phyloP scores from a whole-genome alignment of 2,113 vertebrate species.

The Nesogale talazaci region DNA sequence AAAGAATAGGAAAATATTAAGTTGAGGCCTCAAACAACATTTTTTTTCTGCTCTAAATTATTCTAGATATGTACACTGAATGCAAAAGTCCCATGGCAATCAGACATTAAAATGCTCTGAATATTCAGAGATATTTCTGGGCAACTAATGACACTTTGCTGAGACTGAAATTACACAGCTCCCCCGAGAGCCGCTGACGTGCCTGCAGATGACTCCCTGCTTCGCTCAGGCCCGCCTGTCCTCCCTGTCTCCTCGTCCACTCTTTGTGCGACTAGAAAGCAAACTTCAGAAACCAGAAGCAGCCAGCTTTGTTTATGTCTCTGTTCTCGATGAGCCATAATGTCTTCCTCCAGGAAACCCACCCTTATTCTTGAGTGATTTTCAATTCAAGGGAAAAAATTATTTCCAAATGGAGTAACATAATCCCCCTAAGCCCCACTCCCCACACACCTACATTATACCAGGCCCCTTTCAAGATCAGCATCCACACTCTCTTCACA shows the following conservation, averaged over 20 bases:
- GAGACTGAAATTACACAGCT: neutral
- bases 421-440: neutral
- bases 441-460: neutral
- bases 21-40: neutral
- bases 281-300: neutral
- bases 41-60: neutral
- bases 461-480: neutral
- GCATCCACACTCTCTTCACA: neutral
- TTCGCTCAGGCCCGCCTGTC: neutral
- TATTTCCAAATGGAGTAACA: neutral
- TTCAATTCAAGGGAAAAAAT: conserved; percentile 13
- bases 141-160: neutral
- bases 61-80: neutral
- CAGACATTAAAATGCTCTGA: neutral
- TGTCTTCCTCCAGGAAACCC: neutral
- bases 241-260: neutral
- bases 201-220: too few species aligned
- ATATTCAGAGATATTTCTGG: neutral
- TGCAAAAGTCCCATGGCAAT: neutral
- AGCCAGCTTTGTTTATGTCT: neutral
- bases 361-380: neutral
- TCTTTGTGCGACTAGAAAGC: neutral
- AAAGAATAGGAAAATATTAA: neutral
- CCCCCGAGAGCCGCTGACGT: neutral
- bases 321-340: neutral